Base-by-base conservation (phyloP, 2,113 vertebrate species). In the Nannobrachium achirus region DNA sequence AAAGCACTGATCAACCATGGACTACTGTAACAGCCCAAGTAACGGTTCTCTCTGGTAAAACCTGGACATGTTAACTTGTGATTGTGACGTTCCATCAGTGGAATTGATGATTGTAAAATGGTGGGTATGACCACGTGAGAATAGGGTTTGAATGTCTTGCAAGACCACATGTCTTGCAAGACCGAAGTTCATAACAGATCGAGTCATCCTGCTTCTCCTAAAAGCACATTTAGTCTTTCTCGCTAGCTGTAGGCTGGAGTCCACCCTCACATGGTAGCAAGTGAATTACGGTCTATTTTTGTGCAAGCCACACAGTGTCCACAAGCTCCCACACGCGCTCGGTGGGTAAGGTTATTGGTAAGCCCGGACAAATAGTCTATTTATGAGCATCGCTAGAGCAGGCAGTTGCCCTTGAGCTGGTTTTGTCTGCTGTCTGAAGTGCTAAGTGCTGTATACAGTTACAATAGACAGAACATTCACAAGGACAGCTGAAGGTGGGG, bases 391-490 rank as follows among this genome's bases (percentile, higher is more conserved):
- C 33, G 53, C 56, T 58, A 60, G 81, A 76, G 83, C 85, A 76
- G 83, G 86, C 9, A 74, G 66, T 62, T 72, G 88, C 86, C 89
- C 86, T 89, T 87, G 83, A 85, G 88, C 83, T 68, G 76, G 78
- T 74, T 80, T 42, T 55, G 75, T 81, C 83, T 86, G 83, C 80
- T 65, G 79, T 86, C 84, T 88, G 85, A 84, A 73, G 83, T 82
- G 86, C 82, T 85, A 89, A 88, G 89, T 86, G 88, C 74, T 80
- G 84, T 91, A 88, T 92, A 89, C 83, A 73, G 85, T 93, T 93
- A 92, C 91, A 90, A 84, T 63, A 76, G 78, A 85, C 75, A 85
- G 85, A 89, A 86, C 79, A 81, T 80, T 76, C 78, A 46, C 89
- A 91, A 93, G 91, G 89, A 81, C 82, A 41, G 85, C 76, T 89